Evolutionary conservation across 2,113 vertebrate species (phyloP), one percentile per base, ranked within the genome.

Genomic region (Tauraco erythrolophus): DNA sequence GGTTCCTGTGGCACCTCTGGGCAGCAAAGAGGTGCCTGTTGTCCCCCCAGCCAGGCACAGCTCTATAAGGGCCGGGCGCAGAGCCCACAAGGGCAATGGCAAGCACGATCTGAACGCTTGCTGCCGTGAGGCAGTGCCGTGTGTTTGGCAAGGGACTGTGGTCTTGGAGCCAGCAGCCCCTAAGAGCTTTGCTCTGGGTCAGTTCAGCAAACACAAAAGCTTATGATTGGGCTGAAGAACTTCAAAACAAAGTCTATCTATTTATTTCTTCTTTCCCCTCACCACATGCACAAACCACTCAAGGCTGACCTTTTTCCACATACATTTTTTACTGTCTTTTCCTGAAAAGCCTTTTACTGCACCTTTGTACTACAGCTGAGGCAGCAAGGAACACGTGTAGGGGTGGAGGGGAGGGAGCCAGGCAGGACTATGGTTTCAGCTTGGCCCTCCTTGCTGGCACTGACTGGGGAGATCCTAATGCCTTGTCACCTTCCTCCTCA

Each of bases 71-170:
- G 30, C 41, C 10, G 31, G 35, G 27, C 1, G 2, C 39, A 83
- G 45, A n/a, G 15, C 14, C 37, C 16, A 6, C 3, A 5, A 1
- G 6, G 18, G 66, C 72, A 71, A 16, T 23, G 19, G 35, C 4
- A 56, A 45, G 35, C 1, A 10, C 58, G 39, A 51, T 17, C 21
- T 4, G 4, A 30, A 39, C 2, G 1, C 41, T 31, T 21, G 23
- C 37, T 69, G 43, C 43, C 50, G n/a, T 19, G 22, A 69, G 24
- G 53, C 54, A 41, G 9, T 37, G 41, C 14, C 48, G 39, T 27
- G 13, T 7, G 8, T 37, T 58, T 43, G 85, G 43, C 22, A 62
- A 1, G 3, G 24, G 14, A 46, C 30, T 3, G 1, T 1, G 2
- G 45, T 17, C 50, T 61, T 12, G 35, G 58, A 61, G 45, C 15